Percentiles rank a stretch among this genome's conserved stretches.
Conservation (phyloP, 2,797 vertebrate species). For the Ceyx erithaca region DNA sequence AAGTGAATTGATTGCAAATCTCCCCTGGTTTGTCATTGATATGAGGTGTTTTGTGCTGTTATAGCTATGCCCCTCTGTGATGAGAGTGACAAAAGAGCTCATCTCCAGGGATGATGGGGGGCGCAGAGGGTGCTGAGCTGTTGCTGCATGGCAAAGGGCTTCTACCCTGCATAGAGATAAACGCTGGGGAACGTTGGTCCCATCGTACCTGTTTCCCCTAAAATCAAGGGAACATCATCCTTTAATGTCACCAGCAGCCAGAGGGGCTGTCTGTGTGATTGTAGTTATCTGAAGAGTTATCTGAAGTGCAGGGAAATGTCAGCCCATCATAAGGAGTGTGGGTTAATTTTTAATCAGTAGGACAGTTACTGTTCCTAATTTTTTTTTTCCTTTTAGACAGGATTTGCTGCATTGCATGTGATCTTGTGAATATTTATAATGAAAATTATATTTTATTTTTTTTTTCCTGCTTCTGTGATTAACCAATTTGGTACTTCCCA, state of each 20-base stretch:
- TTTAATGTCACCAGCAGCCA: conserved; percentile 9
- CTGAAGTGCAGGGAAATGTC: conserved; percentile 37
- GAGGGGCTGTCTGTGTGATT: conserved; percentile 12
- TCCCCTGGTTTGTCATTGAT: neutral
- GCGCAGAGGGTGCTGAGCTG: neutral
- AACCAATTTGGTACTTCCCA: neutral
- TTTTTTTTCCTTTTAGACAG: conserved; percentile 14
- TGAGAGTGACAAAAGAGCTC: neutral
- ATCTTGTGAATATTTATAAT: conserved; percentile 46
- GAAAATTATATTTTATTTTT: neutral
- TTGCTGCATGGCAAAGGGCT: fast-evolving
- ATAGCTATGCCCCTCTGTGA: fast-evolving
- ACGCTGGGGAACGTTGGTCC: fast-evolving
- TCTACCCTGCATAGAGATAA: neutral
- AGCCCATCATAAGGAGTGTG: neutral
- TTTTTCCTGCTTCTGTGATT: neutral
- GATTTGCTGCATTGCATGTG: neutral
- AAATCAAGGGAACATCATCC: neutral
- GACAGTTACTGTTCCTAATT: neutral
- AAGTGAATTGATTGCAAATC: neutral
- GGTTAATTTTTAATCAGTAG: conserved; percentile 37
- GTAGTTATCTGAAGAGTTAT: neutral
- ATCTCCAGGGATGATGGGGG: neutral
- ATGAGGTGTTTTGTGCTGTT: neutral
- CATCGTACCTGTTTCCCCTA: neutral